Percentiles rank a stretch among this genome's conserved stretches.
These are phyloP conservation scores for Drosophila pseudotalamancana DNA, from an alignment of 2,888 invertebrate species.

Conservation along the genomic window DNA sequence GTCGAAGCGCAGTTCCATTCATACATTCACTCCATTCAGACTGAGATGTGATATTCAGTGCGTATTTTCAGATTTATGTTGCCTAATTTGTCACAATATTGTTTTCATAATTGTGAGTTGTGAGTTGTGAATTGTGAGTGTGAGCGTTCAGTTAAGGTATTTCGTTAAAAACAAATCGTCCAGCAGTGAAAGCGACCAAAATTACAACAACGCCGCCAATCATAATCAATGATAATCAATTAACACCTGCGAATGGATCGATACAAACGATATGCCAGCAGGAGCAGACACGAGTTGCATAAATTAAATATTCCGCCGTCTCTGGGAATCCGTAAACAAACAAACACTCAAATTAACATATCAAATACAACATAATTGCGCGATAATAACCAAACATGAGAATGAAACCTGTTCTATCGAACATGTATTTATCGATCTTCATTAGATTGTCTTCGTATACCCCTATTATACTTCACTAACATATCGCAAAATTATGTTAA, in stretches of 20 bases:
- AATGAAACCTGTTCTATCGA: slow-evolving; percentile 41
- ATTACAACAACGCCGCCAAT: slow-evolving; percentile 48
- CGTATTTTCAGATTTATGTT: slow-evolving; percentile 47
- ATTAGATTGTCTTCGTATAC: slow-evolving; percentile 6
- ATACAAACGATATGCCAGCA: slow-evolving; percentile 34
- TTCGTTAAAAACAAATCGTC: slow-evolving; percentile 28
- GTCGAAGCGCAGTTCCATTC: slow-evolving; percentile 75
- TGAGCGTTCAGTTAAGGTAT: slow-evolving; percentile 26
- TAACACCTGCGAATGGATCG: slow-evolving; percentile 67
- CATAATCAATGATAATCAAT: slow-evolving; percentile 71
- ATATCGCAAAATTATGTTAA: not conserved
- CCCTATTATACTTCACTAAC: not conserved
- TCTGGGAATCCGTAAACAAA: slow-evolving; percentile 49
- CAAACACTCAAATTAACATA: slow-evolving; percentile 75
- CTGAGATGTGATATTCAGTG: slow-evolving; percentile 37
- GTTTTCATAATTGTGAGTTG: slow-evolving; percentile 59
- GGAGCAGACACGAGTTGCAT: slow-evolving; percentile 66
- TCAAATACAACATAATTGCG: slow-evolving; percentile 82
- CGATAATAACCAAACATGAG: slow-evolving; percentile 68
- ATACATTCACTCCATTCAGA: slow-evolving; percentile 58
- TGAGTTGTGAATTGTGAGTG: too few relatives aligned
- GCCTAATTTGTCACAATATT: slow-evolving; percentile 62
- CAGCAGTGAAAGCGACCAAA: slow-evolving; percentile 59
- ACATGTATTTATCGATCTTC: slow-evolving; percentile 15
- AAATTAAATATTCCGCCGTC: slow-evolving; percentile 57